Percentiles rank a stretch among this genome's conserved stretches.
Evolutionary conservation across 2,797 vertebrate species (phyloP).

Genomic region (Trematomus bernacchii): DNA sequence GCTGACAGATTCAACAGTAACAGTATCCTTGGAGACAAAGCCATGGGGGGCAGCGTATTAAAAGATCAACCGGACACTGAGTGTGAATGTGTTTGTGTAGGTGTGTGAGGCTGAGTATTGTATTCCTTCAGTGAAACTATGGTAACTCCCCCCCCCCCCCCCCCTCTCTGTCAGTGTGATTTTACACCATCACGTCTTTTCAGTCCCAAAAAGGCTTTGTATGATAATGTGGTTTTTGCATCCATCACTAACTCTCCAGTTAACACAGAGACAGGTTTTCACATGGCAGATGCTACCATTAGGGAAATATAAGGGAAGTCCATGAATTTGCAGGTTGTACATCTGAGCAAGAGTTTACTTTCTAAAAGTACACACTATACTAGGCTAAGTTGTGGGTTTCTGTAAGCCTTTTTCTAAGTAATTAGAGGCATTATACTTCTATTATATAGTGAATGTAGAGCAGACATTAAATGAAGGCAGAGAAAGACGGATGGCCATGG

Average conservation of each 20-base stretch:
- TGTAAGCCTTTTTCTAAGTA: no score
- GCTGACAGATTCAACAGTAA: conserved; percentile 70
- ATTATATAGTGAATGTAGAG: no score
- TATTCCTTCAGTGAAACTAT: conserved; percentile 71
- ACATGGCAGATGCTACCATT: not conserved
- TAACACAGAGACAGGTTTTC: conserved; percentile 10
- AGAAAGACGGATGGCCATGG: no score
- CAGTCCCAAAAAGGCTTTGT: conserved; percentile 35
- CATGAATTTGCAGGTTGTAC: not conserved
- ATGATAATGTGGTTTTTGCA: not conserved
- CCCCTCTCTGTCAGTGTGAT: conserved; percentile 39
- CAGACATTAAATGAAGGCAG: no score
- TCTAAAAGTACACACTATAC: not conserved
- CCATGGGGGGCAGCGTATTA: conserved; percentile 53
- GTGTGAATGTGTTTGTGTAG: conserved; percentile 24
- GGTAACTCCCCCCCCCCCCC: conserved; percentile 48
- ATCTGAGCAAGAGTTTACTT: not conserved
- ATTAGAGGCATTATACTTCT: not conserved
- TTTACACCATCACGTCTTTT: conserved; percentile 40
- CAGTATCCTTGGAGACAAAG: conserved; percentile 71
- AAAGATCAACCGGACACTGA: conserved; percentile 58
- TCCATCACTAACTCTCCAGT: not conserved
- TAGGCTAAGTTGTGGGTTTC: not conserved
- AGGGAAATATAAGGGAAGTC: not conserved
- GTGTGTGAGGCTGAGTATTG: conserved; percentile 29